phyloP scores from a whole-genome alignment of 2,888 invertebrate genomes.

The Dryomyza anilis region DNA sequence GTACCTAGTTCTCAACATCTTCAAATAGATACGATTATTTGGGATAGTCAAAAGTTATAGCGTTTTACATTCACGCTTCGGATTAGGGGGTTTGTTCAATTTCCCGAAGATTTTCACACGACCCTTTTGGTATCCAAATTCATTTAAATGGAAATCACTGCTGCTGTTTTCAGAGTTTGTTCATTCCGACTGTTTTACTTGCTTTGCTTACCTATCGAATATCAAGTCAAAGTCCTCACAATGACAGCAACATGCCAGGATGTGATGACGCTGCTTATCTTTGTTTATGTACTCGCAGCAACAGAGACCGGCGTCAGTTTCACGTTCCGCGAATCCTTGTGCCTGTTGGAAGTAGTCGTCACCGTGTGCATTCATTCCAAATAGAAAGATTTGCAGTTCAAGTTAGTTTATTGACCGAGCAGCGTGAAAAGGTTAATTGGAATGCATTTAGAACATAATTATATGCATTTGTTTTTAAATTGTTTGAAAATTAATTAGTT shows the following conservation, averaged over 20 bases:
- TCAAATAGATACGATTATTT: no score
- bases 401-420: neutral
- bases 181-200: no score
- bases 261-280: slow-evolving; percentile 62
- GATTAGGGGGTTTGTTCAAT: no score
- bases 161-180: no score
- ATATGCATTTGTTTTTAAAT: no score
- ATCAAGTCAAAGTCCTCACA: slow-evolving; percentile 66
- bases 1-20: no score
- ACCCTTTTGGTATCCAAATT: no score
- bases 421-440: slow-evolving; percentile 11
- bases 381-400: neutral
- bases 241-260: slow-evolving; percentile 67
- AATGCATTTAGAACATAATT: slow-evolving; percentile 16
- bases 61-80: no score
- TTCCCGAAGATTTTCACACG: no score
- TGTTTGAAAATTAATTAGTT: no score
- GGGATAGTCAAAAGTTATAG: no score
- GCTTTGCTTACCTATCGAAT: slow-evolving; percentile 63
- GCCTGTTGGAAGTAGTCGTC: slow-evolving; percentile 4
- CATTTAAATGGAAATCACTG: no score
- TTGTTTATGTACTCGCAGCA: slow-evolving; percentile 67
- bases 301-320: slow-evolving; percentile 59
- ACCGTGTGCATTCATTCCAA: neutral
- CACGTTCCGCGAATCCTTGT: slow-evolving; percentile 18